Percentiles rank a stretch among this genome's conserved stretches.
Conservation (phyloP, 1,140 invertebrate genomes). For the Heliconius nattereri region DNA sequence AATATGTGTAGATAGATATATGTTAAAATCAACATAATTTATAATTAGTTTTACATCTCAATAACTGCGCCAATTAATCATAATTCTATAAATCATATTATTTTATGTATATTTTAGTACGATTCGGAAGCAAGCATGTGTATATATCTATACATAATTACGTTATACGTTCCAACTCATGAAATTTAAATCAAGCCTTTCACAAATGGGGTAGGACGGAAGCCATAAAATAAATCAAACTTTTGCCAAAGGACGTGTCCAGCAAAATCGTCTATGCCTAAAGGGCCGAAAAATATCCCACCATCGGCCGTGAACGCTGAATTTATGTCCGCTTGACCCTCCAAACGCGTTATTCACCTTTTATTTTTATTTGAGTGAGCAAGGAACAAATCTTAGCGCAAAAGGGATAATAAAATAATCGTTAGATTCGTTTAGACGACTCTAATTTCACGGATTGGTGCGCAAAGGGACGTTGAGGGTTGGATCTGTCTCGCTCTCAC, state of each 20-base stretch:
- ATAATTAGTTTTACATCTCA: no score
- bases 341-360: conserved; percentile 77
- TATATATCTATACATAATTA: neutral
- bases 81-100: no score
- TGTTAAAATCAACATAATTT: no score
- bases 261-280: conserved; percentile 45
- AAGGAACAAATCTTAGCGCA: conserved; percentile 81
- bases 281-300: conserved; percentile 73
- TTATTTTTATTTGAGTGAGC: conserved; percentile 81
- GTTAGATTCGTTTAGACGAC: conserved; percentile 80
- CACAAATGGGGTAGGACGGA: conserved; percentile 9
- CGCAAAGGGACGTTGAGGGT: conserved; percentile 74
- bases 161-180: neutral
- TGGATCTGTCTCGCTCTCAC: conserved; percentile 50
- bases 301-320: conserved; percentile 65
- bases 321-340: conserved; percentile 78
- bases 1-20: no score
- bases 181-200: conserved; percentile 13
- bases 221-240: conserved; percentile 32
- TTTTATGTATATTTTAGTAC: no score
- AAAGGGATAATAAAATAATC: conserved; percentile 81
- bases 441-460: conserved; percentile 79
- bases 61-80: no score
- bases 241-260: conserved; percentile 31
- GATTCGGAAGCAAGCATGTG: neutral